Conservation (phyloP, 53 echinoderm and acorn worm species). For the Astropecten irregularis region DNA sequence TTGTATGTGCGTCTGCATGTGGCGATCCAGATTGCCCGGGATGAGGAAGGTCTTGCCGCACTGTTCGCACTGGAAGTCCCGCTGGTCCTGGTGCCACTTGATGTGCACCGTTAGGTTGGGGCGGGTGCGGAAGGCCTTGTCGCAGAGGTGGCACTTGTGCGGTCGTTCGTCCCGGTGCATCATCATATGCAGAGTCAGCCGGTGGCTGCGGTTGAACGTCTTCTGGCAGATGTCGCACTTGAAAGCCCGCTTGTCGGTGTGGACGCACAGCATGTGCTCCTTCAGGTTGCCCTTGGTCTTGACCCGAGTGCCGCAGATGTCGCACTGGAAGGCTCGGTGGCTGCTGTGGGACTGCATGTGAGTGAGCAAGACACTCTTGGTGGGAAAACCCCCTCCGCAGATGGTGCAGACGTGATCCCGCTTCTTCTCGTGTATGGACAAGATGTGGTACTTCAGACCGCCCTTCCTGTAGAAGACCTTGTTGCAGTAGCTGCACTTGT, state of each 20-base stretch:
- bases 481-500: not conserved
- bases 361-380: not conserved
- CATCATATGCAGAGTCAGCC: conserved; percentile 44
- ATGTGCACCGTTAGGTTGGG: conserved; percentile 44
- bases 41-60: conserved; percentile 59
- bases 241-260: conserved; percentile 38
- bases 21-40: conserved; percentile 39
- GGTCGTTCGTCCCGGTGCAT: conserved; percentile 52
- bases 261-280: conserved; percentile 43
- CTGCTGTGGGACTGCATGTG: conserved; percentile 32
- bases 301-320: conserved; percentile 32
- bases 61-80: conserved; percentile 58
- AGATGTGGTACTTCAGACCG: conserved; percentile 34
- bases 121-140: conserved; percentile 53
- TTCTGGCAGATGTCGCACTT: conserved; percentile 44
- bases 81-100: conserved; percentile 47
- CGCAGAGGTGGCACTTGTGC: conserved; percentile 47
- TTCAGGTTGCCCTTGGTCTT: conserved; percentile 48
- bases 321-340: conserved; percentile 41
- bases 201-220: conserved; percentile 48
- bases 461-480: conserved; percentile 27
- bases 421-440: conserved; percentile 9
- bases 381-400: conserved; percentile 35
- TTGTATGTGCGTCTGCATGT: conserved; percentile 38
- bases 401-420: conserved; percentile 1